Base-by-base conservation (phyloP, 2,888 invertebrate genomes). In the Chymomyza amoena region DNA sequence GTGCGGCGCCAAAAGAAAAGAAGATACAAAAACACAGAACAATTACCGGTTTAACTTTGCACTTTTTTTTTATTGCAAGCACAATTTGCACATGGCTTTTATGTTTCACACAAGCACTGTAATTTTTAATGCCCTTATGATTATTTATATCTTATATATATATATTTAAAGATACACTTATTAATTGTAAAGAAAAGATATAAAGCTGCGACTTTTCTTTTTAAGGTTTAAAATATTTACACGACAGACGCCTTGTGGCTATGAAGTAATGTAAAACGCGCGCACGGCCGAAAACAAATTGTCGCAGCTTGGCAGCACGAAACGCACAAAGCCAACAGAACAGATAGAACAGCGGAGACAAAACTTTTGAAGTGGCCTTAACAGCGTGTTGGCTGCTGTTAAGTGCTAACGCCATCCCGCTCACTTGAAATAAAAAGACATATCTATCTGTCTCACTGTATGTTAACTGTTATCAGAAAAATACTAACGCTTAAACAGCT, bases 21-120 rank as follows among this genome's bases (percentile, higher is more conserved):
- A 70, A 64, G 75, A 69, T 66, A 28, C 54, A 67, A 64, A 57
- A 57, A 57, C 32, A 7, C 4, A 3, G 32, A 6, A 32, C 32
- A 57, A 77, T 84, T 83, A 83, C 83, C 83, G 87, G 83, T 87
- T 83, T 76, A n/a, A 61, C 52, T 70, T 61, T 61, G 61, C 66
- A 20, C 56, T 16, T 25, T 10, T 15, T 63, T 50, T 61, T 52
- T n/a, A n/a, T n/a, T n/a, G n/a, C n/a, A n/a, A n/a, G n/a, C 15
- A 52, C 52, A 52, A 15, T 52, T 16, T 64, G 62, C 77, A 75
- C 84, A 76, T 70, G 63, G 36, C 39, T 13, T 45, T 45, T 45
- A 45, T 45, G 39, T 60, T 75, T 32, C 13, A 60, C 73, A 60
- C 45, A n/a, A 54, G 10, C 51, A 64, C 52, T 56, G 39, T 45